These are phyloP conservation scores for Agrochola lota DNA, from an alignment of 2,888 invertebrate genomes.

Conservation along the genomic window DNA sequence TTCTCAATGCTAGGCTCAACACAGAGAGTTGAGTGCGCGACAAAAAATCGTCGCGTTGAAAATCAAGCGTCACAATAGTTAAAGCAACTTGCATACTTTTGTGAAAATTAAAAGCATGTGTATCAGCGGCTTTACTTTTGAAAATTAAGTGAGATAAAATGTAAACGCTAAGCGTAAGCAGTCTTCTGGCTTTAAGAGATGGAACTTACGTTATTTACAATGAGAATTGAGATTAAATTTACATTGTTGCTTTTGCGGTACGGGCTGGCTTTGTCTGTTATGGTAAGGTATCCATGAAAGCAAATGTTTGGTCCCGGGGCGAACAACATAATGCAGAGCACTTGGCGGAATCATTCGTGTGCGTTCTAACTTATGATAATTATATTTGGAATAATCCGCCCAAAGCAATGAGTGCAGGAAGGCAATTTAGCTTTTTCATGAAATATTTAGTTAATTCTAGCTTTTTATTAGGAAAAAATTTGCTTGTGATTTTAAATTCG, in stretches of 20 bases:
- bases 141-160: constrained; percentile 35
- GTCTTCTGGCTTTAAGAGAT: constrained; percentile 57
- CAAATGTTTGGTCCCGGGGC: constrained; percentile 84
- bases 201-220: constrained; percentile 78
- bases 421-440: constrained; percentile 57
- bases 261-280: constrained; percentile 80
- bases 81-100: neutral
- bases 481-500: neutral
- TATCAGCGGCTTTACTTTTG: neutral
- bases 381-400: constrained; percentile 82
- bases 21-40: no score
- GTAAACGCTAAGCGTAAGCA: constrained; percentile 9
- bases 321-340: constrained; percentile 70
- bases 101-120: neutral
- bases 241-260: constrained; percentile 85
- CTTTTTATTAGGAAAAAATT: neutral
- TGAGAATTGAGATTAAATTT: constrained; percentile 87
- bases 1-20: no score
- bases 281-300: constrained; percentile 89
- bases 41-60: no score
- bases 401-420: constrained; percentile 67
- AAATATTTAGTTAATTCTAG: constrained; percentile 6
- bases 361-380: constrained; percentile 86
- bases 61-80: no score
- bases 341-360: constrained; percentile 77